A percentile compares a stretch with the other conserved stretches of the same genome.
phyloP scores from a whole-genome alignment of 1,140 invertebrate genomes.

The Bombus picipes region DNA sequence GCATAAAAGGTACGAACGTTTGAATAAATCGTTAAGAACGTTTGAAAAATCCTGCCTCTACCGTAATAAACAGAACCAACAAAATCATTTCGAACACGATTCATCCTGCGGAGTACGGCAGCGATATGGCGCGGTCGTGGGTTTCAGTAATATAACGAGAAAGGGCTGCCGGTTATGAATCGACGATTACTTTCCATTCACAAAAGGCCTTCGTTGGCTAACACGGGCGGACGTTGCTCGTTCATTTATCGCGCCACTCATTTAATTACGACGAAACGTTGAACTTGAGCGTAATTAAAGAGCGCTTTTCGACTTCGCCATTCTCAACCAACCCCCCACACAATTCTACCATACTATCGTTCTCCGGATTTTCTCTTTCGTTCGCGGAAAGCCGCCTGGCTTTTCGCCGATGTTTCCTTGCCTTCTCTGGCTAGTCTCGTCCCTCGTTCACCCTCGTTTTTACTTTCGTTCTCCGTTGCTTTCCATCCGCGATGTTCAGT shows the following conservation, averaged over 20 bases:
- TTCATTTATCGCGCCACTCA: slow-evolving; percentile 61
- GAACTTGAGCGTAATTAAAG: slow-evolving; percentile 65
- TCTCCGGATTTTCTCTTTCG: slow-evolving; percentile 26
- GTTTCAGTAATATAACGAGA: slow-evolving; percentile 9
- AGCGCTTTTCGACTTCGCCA: slow-evolving; percentile 49
- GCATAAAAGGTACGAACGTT: too few species aligned
- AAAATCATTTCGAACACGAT: background rate
- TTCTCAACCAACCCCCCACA: background rate
- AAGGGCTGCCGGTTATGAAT: slow-evolving; percentile 38
- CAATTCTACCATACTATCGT: background rate
- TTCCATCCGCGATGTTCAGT: background rate
- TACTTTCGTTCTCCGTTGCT: background rate
- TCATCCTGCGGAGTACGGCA: background rate
- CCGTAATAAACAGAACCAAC: too few species aligned
- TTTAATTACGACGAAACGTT: slow-evolving; percentile 65
- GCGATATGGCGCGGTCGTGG: background rate
- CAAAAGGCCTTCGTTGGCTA: slow-evolving; percentile 40
- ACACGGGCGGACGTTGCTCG: slow-evolving; percentile 45
- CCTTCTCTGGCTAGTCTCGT: background rate
- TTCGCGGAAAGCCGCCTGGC: background rate
- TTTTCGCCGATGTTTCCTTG: background rate
- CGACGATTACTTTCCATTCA: slow-evolving; percentile 64
- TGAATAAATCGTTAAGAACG: too few species aligned
- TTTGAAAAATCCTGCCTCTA: too few species aligned
- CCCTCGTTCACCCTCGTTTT: background rate